These are phyloP conservation scores for Onychorhynchus coronatus DNA, from an alignment of 2,113 vertebrate genomes.

Conservation along the genomic window DNA sequence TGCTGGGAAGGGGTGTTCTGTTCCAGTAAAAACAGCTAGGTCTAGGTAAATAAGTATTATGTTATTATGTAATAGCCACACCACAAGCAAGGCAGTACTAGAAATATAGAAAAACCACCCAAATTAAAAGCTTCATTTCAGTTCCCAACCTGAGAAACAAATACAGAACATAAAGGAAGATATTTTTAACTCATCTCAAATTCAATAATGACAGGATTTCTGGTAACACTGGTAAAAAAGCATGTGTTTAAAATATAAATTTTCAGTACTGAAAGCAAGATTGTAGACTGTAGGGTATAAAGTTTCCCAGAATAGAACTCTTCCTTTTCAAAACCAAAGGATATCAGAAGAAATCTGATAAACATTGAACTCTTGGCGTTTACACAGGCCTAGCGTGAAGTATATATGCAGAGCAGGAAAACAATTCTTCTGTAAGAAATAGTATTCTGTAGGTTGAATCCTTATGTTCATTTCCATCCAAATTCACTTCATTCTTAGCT, in stretches of 20 bases:
- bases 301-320: background rate
- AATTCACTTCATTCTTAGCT: background rate
- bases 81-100: background rate
- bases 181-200: background rate
- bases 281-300: background rate
- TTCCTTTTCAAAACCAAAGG: background rate
- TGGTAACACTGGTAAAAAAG: background rate
- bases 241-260: background rate
- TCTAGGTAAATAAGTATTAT: constrained; percentile 4
- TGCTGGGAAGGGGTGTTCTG: fast-evolving
- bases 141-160: background rate
- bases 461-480: background rate
- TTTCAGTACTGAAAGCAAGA: background rate
- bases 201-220: background rate
- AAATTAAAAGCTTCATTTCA: background rate
- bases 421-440: background rate
- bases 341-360: background rate
- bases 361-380: background rate
- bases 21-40: background rate
- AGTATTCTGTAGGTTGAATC: background rate
- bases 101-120: background rate
- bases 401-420: background rate
- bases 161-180: background rate
- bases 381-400: background rate
- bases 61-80: background rate